Evolutionary conservation across 2,888 invertebrate species (phyloP).

Genomic region (Agriopis aurantiaria): DNA sequence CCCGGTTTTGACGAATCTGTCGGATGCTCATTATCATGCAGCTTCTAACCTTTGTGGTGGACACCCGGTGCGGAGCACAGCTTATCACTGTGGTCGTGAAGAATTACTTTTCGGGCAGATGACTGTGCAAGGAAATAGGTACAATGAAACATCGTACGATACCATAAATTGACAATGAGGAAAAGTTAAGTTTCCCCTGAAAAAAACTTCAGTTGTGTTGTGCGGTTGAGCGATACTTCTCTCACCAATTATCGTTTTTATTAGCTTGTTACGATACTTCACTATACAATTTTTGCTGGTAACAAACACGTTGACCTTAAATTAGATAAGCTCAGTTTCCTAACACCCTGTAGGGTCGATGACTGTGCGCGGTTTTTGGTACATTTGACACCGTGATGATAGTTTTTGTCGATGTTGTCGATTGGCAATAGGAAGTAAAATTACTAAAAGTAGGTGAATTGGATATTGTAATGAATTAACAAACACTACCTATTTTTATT

Average conservation of each 20-base stretch:
- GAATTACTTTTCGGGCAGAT: no score
- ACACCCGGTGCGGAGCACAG: no score
- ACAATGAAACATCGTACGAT: no score
- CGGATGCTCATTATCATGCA: no score
- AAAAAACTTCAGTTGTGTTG: slow-evolving; percentile 4
- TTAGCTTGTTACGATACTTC: slow-evolving; percentile 17
- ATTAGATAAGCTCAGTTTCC: slow-evolving; percentile 15
- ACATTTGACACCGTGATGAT: background rate
- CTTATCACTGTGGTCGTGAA: no score
- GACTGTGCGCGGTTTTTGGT: slow-evolving; percentile 5
- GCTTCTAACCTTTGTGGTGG: no score
- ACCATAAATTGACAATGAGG: background rate
- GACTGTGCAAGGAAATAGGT: no score
- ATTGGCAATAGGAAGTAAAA: no score
- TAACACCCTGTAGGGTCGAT: slow-evolving; percentile 7
- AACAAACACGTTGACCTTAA: slow-evolving; percentile 23
- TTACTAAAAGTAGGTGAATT: no score
- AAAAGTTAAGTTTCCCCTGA: background rate
- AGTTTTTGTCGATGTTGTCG: background rate
- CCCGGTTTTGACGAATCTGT: no score
- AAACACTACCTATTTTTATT: no score
- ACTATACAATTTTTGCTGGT: slow-evolving; percentile 6
- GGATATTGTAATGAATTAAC: no score
- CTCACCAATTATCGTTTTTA: slow-evolving; percentile 18
- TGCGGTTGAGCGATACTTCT: slow-evolving; percentile 5